Evolutionary conservation across 1,140 invertebrate genomes (phyloP).

Genomic region (Pachypeltis micranthus): DNA sequence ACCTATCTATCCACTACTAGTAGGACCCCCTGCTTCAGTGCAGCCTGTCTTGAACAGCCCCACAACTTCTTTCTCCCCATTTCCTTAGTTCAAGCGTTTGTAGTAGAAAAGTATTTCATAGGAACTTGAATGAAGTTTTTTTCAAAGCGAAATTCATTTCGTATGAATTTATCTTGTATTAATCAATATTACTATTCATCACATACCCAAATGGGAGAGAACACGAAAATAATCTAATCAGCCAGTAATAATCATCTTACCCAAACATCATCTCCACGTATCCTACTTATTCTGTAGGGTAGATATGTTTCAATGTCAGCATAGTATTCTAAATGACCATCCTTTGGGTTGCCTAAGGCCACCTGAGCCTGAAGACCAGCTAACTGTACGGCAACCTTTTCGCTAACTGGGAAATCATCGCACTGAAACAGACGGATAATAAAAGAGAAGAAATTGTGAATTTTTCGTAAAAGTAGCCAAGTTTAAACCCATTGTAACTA

Average conservation of each 20-base stretch:
- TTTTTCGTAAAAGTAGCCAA: neutral
- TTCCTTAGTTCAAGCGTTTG: no score
- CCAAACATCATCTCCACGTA: constrained; percentile 66
- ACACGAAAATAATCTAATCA: no score
- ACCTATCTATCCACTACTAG: no score
- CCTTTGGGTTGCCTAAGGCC: constrained; percentile 72
- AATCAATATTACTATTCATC: constrained; percentile 15
- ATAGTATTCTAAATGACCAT: constrained; percentile 59
- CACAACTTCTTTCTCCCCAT: no score
- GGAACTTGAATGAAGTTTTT: no score
- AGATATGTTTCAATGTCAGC: constrained; percentile 67
- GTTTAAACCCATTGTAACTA: neutral
- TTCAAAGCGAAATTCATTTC: no score
- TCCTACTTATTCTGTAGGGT: constrained; percentile 60
- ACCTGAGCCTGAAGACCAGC: constrained; percentile 90
- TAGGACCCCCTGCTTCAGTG: no score
- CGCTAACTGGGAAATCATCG: constrained; percentile 88
- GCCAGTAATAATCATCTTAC: constrained; percentile 34
- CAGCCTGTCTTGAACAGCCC: no score
- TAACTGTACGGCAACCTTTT: constrained; percentile 85
- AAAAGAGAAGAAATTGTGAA: neutral
- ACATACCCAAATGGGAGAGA: no score
- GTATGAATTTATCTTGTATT: no score
- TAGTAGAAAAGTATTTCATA: no score
- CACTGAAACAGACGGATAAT: constrained; percentile 42